Conservation (phyloP, 2,797 vertebrate genomes). For the Miichthys miiuy region DNA sequence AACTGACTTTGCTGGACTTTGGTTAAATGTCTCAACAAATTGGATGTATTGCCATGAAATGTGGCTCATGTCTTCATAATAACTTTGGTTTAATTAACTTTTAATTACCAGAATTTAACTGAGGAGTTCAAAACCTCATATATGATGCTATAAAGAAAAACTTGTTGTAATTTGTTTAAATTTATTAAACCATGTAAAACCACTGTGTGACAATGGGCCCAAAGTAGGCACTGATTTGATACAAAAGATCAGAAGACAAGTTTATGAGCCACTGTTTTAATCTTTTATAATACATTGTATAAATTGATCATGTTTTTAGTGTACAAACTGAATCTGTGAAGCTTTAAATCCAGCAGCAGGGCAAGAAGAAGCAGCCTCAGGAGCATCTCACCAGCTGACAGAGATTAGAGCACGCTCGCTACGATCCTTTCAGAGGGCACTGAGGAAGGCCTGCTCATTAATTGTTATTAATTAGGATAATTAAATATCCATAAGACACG, state of each 20-base stretch:
- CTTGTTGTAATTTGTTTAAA: too few species aligned
- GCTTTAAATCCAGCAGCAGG: slow-evolving; percentile 4
- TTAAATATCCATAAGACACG: slow-evolving; percentile 51
- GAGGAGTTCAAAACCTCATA: too few species aligned
- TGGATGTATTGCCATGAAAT: too few species aligned
- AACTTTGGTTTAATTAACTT: too few species aligned
- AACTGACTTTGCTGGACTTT: too few species aligned
- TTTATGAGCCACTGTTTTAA: background rate
- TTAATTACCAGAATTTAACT: too few species aligned
- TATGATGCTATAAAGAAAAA: too few species aligned
- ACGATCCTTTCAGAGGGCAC: slow-evolving; percentile 21
- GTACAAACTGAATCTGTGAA: too few species aligned
- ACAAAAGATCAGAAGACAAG: too few species aligned
- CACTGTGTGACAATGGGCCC: background rate
- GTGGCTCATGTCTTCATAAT: too few species aligned
- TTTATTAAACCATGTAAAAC: too few species aligned
- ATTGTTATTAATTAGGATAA: slow-evolving; percentile 62
- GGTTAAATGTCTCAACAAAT: too few species aligned
- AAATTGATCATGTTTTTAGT: background rate
- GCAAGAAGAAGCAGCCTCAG: slow-evolving; percentile 2
- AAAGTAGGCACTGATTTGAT: background rate
- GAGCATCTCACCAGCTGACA: background rate
- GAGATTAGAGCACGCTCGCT: slow-evolving; percentile 14
- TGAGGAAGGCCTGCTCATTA: slow-evolving; percentile 23
- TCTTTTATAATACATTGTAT: background rate